A percentile compares a stretch with the other conserved stretches of the same genome.
Evolutionary conservation across 2,797 vertebrate species (phyloP).

Genomic region (Morelia viridis): DNA sequence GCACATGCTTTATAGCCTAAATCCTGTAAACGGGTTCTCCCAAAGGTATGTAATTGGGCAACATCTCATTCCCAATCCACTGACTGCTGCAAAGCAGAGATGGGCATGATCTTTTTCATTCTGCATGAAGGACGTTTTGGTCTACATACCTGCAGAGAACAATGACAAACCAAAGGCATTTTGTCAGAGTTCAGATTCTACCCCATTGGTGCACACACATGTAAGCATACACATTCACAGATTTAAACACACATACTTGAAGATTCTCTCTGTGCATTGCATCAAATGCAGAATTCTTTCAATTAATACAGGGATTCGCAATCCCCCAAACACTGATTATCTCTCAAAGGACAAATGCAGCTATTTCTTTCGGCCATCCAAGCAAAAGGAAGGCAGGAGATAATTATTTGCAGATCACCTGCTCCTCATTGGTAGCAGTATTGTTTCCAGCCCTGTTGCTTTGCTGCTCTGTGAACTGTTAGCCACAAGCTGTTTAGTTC

Average conservation of each 20-base stretch:
- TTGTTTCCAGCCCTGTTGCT: background rate
- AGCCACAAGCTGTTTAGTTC: constrained; percentile 14
- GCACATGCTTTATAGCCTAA: background rate
- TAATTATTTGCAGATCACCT: constrained; percentile 3
- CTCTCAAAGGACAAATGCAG: background rate
- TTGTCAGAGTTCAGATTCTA: background rate
- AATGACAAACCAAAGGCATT: background rate
- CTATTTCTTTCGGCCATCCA: background rate
- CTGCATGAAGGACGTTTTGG: background rate
- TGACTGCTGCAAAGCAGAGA: background rate
- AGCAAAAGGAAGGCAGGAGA: background rate
- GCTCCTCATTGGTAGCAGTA: background rate
- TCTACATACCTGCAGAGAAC: background rate
- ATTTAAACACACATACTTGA: background rate
- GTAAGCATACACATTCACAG: background rate
- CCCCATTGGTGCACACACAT: background rate
- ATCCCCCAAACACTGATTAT: background rate
- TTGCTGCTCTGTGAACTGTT: constrained; percentile 8
- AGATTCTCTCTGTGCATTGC: background rate
- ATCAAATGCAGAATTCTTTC: background rate
- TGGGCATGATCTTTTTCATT: background rate
- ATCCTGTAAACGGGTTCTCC: background rate
- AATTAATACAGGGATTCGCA: constrained; percentile 1
- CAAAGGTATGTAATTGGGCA: background rate
- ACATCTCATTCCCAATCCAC: background rate